These are phyloP conservation scores for Drosophila robusta DNA, from an alignment of 2,888 invertebrate species.

Conservation along the genomic window DNA sequence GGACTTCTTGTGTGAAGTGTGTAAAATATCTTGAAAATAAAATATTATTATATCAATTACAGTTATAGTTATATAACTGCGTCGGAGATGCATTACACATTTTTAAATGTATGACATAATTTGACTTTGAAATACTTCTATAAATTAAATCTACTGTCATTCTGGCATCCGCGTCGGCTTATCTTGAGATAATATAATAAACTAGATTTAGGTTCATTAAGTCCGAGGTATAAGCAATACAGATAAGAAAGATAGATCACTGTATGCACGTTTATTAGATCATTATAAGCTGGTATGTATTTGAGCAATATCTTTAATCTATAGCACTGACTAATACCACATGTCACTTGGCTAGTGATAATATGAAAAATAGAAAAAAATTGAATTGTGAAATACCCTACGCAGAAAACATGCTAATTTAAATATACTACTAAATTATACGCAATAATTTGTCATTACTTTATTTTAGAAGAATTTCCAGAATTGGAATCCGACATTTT, in stretches of 20 bases:
- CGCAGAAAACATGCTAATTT: neutral
- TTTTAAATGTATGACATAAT: neutral
- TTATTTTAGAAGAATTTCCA: too few relatives aligned
- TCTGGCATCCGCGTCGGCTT: neutral
- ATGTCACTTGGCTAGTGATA: too few relatives aligned
- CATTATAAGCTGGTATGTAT: neutral
- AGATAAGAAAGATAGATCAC: conserved; percentile 4
- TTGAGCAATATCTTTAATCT: conserved; percentile 1
- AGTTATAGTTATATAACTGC: neutral
- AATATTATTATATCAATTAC: too few relatives aligned
- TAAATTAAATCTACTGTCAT: neutral
- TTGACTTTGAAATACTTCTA: neutral
- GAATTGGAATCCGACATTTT: too few relatives aligned
- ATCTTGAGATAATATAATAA: conserved; percentile 12
- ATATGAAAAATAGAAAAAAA: too few relatives aligned
- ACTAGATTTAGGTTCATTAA: neutral
- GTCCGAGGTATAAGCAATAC: neutral
- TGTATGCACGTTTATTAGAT: conserved; percentile 1
- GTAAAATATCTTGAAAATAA: too few relatives aligned
- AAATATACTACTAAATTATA: neutral
- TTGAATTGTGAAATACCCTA: too few relatives aligned
- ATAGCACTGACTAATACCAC: neutral
- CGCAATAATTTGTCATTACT: too few relatives aligned
- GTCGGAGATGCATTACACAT: neutral
- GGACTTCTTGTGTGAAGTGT: too few relatives aligned